Evolutionary conservation across 1,140 invertebrate genomes (phyloP).

Genomic region (Latrodectus geometricus): DNA sequence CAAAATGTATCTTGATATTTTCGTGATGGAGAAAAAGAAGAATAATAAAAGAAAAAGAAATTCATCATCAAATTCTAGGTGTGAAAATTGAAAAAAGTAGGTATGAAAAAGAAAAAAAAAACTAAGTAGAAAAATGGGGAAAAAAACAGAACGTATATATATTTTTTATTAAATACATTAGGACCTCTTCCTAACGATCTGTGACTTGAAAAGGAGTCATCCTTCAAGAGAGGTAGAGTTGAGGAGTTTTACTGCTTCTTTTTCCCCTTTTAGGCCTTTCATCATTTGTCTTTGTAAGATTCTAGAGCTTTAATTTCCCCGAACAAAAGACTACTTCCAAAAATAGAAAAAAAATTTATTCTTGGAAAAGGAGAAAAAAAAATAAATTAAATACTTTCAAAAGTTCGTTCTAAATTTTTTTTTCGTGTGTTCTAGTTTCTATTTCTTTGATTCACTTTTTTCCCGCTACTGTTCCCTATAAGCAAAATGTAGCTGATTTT

Average conservation of each 20-base stretch:
- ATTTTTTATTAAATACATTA: slow-evolving; percentile 51
- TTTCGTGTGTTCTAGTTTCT: too few relatives aligned
- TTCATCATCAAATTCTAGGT: slow-evolving; percentile 23
- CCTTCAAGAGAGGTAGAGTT: slow-evolving; percentile 14
- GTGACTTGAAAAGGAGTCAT: not conserved
- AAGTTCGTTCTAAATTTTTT: too few relatives aligned
- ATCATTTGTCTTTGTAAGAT: slow-evolving; percentile 35
- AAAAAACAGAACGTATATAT: not conserved
- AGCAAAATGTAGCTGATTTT: too few relatives aligned
- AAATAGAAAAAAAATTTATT: not conserved
- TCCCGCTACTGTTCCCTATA: too few relatives aligned
- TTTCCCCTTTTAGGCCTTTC: not conserved
- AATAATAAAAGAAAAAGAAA: slow-evolving; percentile 4
- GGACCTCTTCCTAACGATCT: slow-evolving; percentile 24
- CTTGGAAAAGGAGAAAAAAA: too few relatives aligned
- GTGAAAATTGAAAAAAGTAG: slow-evolving; percentile 30
- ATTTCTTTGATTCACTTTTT: too few relatives aligned
- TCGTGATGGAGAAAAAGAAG: not conserved
- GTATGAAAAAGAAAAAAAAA: not conserved
- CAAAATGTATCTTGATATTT: slow-evolving; percentile 45
- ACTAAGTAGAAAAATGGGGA: not conserved
- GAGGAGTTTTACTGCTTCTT: not conserved
- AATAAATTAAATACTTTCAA: too few relatives aligned
- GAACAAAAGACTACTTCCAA: slow-evolving; percentile 23
- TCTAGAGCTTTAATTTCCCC: slow-evolving; percentile 21